Percentiles rank a stretch among this genome's conserved stretches.
phyloP scores from a whole-genome alignment of 2,797 vertebrate genomes.

The Hippopotamyrus pictus region DNA sequence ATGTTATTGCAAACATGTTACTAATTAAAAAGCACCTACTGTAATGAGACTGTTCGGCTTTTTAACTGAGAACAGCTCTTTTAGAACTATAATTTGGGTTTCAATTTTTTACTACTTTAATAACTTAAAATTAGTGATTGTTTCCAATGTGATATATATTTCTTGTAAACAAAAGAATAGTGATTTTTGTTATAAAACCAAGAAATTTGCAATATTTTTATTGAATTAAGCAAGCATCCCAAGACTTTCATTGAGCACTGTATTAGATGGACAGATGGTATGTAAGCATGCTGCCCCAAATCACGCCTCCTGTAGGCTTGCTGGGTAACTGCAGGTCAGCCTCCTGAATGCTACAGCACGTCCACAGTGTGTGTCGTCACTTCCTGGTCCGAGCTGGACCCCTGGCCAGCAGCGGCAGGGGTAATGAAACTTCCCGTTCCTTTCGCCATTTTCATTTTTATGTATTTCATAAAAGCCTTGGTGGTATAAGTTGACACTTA shows the following conservation, averaged over 20 bases:
- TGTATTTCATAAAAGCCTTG: constrained; percentile 5
- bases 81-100: neutral
- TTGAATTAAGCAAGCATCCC: neutral
- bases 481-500: neutral
- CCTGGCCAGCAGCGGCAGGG: neutral
- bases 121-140: neutral
- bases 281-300: neutral
- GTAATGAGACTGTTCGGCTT: neutral
- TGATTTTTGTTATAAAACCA: neutral
- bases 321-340: neutral
- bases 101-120: neutral
- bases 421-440: neutral
- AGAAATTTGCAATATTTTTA: neutral
- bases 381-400: neutral
- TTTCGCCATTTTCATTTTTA: neutral
- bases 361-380: neutral
- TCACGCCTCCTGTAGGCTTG: neutral
- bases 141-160: neutral
- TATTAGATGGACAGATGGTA: neutral
- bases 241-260: neutral
- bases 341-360: neutral
- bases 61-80: neutral
- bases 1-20: neutral
- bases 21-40: neutral
- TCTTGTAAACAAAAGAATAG: neutral